Percentiles rank a stretch among this genome's conserved stretches.
Evolutionary conservation across 53 echinoderm and acorn worm genomes (phyloP).

Genomic region (Glandiceps talaboti): DNA sequence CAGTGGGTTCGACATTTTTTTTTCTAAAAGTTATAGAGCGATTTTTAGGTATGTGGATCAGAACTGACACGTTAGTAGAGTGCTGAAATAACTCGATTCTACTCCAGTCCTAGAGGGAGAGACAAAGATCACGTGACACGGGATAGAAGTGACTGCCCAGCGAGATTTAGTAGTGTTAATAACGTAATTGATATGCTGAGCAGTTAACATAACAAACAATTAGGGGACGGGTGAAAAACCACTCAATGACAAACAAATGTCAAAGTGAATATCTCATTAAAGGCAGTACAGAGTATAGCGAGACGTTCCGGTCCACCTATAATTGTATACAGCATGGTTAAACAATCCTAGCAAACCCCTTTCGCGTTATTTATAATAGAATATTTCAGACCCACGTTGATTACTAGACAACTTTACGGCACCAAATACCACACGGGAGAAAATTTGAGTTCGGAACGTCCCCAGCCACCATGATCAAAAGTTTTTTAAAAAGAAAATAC

Average conservation of each 20-base stretch:
- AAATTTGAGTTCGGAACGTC: too few species aligned
- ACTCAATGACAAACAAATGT: background rate
- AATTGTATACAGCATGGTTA: background rate
- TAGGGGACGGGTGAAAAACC: background rate
- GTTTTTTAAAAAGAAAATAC: too few species aligned
- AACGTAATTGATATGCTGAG: background rate
- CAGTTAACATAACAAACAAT: background rate
- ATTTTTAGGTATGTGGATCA: too few species aligned
- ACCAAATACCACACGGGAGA: too few species aligned
- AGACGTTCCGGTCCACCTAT: background rate
- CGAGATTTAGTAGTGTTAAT: background rate
- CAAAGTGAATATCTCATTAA: background rate
- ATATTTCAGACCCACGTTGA: too few species aligned
- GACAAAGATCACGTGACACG: too few species aligned
- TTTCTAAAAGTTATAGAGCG: background rate
- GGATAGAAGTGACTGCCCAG: too few species aligned
- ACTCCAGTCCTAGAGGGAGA: too few species aligned
- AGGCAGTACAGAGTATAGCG: background rate
- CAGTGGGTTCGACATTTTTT: too few species aligned
- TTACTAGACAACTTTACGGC: too few species aligned
- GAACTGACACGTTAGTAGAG: too few species aligned
- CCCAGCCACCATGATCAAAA: too few species aligned
- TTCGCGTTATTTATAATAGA: background rate
- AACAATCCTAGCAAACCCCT: background rate
- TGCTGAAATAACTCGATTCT: background rate